These are phyloP conservation scores for Helicoverpa assulta DNA, from an alignment of 2,888 invertebrate genomes.

Conservation along the genomic window DNA sequence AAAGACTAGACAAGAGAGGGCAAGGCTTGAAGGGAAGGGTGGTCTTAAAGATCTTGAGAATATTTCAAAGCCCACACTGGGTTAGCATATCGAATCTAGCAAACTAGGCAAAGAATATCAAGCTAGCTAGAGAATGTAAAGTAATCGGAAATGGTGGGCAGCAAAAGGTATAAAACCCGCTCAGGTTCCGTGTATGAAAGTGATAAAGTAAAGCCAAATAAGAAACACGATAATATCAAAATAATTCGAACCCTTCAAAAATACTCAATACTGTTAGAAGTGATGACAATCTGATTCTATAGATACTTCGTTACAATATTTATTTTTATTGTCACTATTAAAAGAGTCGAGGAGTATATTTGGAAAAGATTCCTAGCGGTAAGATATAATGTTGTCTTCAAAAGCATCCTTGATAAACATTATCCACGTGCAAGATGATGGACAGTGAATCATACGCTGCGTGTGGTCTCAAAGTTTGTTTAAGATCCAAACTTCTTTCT, in stretches of 20 bases:
- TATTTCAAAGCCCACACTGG: background rate
- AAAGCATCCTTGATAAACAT: conserved; percentile 56
- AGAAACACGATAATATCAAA: background rate
- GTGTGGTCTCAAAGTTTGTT: conserved; percentile 78
- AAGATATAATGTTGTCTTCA: conserved; percentile 38
- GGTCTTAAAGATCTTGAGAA: background rate
- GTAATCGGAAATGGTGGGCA: background rate
- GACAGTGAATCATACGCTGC: conserved; percentile 68
- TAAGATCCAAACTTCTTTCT: conserved; percentile 64
- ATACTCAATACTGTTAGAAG: background rate
- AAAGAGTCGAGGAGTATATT: conserved; percentile 10
- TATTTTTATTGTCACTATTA: background rate
- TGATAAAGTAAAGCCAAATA: too few relatives aligned
- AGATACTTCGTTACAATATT: background rate
- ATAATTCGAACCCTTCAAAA: background rate
- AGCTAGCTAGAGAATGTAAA: background rate
- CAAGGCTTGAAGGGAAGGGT: background rate
- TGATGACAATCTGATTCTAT: background rate
- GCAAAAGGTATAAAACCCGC: too few relatives aligned
- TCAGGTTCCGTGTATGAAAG: too few relatives aligned
- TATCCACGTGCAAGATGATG: conserved; percentile 57
- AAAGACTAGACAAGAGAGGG: too few relatives aligned
- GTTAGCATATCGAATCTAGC: background rate
- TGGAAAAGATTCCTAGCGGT: conserved; percentile 14
- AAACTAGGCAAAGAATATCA: background rate